A percentile compares a stretch with the other conserved stretches of the same genome.
Conservation (phyloP, 2,113 vertebrate species). For the Tretioscincus oriximinensis region DNA sequence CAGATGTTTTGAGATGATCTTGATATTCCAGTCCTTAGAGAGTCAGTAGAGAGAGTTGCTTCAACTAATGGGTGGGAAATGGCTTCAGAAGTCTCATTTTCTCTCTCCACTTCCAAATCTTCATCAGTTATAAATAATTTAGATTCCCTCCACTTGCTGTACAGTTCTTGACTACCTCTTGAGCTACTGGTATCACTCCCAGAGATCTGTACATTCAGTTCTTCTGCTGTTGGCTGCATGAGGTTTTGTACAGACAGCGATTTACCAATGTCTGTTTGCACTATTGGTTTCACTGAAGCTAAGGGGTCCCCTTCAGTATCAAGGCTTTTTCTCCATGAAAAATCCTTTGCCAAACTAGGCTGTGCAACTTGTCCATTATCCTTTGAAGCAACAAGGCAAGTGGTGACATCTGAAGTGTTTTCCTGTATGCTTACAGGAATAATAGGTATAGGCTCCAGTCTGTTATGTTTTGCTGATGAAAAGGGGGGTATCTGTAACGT, state of each 20-base stretch:
- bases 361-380: constrained; percentile 74
- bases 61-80: constrained; percentile 74
- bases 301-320: constrained; percentile 86
- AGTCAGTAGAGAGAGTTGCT: constrained; percentile 79
- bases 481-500: constrained; percentile 86
- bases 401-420: constrained; percentile 73
- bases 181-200: constrained; percentile 85
- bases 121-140: constrained; percentile 92
- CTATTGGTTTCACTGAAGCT: constrained; percentile 74
- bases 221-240: constrained; percentile 79
- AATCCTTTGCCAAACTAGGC: constrained; percentile 77
- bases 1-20: constrained; percentile 80
- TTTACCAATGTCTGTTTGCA: constrained; percentile 81
- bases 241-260: constrained; percentile 94
- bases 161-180: constrained; percentile 76
- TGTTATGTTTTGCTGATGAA: constrained; percentile 76
- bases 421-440: constrained; percentile 77
- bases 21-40: constrained; percentile 84
- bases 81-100: constrained; percentile 78
- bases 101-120: constrained; percentile 79
- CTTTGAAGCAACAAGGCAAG: constrained; percentile 79
- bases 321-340: constrained; percentile 85
- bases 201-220: constrained; percentile 78
- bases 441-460: constrained; percentile 70
- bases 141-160: constrained; percentile 88